Base-by-base conservation (phyloP, 2,797 vertebrate genomes). In the Nannoperca australis region DNA sequence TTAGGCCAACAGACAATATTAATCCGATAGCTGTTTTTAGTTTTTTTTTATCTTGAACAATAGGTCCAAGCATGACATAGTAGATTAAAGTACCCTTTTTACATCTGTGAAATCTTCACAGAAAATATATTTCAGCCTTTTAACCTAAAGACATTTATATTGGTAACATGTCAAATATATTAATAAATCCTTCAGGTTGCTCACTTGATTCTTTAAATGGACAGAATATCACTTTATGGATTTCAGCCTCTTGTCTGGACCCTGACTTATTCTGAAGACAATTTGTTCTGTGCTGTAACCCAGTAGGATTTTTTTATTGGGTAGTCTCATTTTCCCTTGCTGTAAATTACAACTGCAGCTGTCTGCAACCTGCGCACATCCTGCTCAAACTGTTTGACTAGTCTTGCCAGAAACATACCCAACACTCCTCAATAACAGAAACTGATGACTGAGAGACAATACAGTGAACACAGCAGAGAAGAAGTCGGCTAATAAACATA, bases 1-100 rank as follows among this genome's bases (percentile, higher is more conserved):
- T 64, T 85, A 83, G 40, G 78, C 77, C 65, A 24, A 64, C 49
- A 71, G 69, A 82, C 54, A 61, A 50, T 22, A 51, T 40, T n/a
- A 20, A 77, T 62, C 60, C 58, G 60, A 18, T 45, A 18, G 4
- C 8, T 10, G 0, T 30, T 13, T 36, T 51, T 12, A 32, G 38
- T 42, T 8, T 22, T 42, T 51, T 27, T 51, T 17, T 4, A 63
- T 58, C 22, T 42, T 59, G 11, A 51, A 73, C 49, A 49, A 47
- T 2, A 61, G 50, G 32, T 42, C 22, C 13, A 51, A 67, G 22
- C 27, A 61, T 72, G 51, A 84, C 55, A 73, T 45, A 34, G 72
- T 72, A 84, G 67, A 68, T 45, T 42, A n/a, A 49, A 75, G 56
- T 45, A 44, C 17, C 45, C 3, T 62, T 61, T 47, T 32, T 34